Evolutionary conservation across 2,888 invertebrate genomes (phyloP), one percentile per base, ranked within the genome.

Genomic region (Atethmia centrago): DNA sequence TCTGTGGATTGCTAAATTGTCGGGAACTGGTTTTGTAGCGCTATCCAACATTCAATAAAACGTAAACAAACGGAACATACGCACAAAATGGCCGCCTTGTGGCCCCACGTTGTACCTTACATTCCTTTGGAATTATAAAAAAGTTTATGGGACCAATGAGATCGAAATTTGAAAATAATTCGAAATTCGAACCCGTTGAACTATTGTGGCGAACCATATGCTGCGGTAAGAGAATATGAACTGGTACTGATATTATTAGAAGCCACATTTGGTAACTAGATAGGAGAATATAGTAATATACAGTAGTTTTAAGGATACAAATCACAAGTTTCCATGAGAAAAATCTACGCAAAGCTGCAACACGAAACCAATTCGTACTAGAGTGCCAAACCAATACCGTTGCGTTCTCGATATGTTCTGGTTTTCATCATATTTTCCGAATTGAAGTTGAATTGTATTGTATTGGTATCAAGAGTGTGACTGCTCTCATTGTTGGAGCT

Each of bases 31-130:
- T 86, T 87, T 83, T 79, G 84, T 85, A 79, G 82, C 71, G 78
- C 74, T 84, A 82, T 81, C 77, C 77, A 73, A 84, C 63, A 76
- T 82, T 86, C 79, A 81, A 84, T 86, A 86, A 86, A 84, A 86
- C 77, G 84, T 87, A 86, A 87, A 86, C 86, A 87, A 86, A 87
- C 86, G 82, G 80, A 80, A 87, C 74, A 78, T 82, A 86, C 82
- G 82, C 82, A 85, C 79, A 87, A 85, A 86, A 80, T 85, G 76
- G 88, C 82, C 55, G 78, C 58, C 74, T 69, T 74, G 83, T 64
- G 79, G 79, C 79, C 82, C 51, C 69, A 64, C 62, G 67, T 63
- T 59, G 71, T 66, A 58, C 36, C 47, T 69, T 56, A 71, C 62
- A 81, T 83, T 85, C 80, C 59, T 80, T 63, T 53, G 2, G 68